Evolutionary conservation across 2,797 vertebrate species (phyloP).

Genomic region (Momotus momota): DNA sequence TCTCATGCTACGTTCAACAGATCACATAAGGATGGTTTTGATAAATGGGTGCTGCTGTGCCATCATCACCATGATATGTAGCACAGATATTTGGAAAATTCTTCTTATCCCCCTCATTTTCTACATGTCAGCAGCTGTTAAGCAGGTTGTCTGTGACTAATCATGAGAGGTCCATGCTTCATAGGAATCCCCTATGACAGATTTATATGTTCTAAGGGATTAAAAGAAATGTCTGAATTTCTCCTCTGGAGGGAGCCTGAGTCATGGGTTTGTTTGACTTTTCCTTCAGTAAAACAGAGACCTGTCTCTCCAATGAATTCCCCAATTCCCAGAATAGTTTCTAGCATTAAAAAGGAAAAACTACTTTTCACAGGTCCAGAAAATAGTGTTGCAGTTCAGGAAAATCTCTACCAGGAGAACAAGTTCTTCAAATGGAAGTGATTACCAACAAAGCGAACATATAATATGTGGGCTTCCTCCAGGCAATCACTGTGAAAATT

Average conservation of each 20-base stretch:
- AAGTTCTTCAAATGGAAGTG: background rate
- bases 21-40: background rate
- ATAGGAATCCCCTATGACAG: background rate
- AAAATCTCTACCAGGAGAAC: background rate
- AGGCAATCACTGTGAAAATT: background rate
- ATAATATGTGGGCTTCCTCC: background rate
- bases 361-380: background rate
- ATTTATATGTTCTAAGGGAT: background rate
- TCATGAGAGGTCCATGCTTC: background rate
- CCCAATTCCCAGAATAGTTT: background rate
- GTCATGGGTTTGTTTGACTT: background rate
- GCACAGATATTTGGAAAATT: background rate
- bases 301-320: background rate
- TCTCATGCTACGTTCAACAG: background rate
- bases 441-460: background rate
- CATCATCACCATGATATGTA: background rate
- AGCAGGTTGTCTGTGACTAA: background rate
- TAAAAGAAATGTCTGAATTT: slow-evolving; percentile 35
- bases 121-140: background rate
- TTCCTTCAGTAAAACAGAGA: background rate
- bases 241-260: slow-evolving; percentile 66
- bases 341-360: background rate
- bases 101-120: background rate
- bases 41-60: background rate
- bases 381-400: background rate